Conservation (phyloP, 2,113 vertebrate species). For the Amblyopsis rosae region DNA sequence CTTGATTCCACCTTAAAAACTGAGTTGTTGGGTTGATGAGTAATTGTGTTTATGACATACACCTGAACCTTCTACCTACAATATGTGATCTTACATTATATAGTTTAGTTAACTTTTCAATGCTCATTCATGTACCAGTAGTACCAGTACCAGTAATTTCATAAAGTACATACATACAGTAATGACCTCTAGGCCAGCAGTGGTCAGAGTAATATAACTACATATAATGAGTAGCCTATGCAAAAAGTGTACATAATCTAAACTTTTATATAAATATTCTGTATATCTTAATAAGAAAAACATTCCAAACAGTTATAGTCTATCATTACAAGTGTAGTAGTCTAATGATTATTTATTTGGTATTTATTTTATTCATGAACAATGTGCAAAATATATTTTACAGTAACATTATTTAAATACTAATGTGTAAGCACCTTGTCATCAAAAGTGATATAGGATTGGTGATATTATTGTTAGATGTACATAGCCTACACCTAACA, state of each 20-base stretch:
- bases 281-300: not conserved
- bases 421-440: not conserved
- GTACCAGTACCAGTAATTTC: constrained; percentile 20
- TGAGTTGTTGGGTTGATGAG: constrained; percentile 42
- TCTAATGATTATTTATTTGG: too few species aligned
- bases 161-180: constrained; percentile 4
- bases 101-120: constrained; percentile 47
- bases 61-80: constrained; percentile 33
- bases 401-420: not conserved
- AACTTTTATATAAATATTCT: not conserved
- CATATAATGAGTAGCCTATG: constrained; percentile 6
- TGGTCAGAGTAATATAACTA: not conserved
- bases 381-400: not conserved
- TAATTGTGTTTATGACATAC: constrained; percentile 61
- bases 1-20: not conserved
- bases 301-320: not conserved
- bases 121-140: constrained; percentile 19
- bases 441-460: not conserved
- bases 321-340: too few species aligned
- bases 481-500: not conserved
- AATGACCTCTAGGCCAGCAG: constrained; percentile 16
- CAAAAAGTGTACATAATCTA: too few species aligned
- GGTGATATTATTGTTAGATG: not conserved
- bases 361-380: not conserved
- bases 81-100: constrained; percentile 60